Evolutionary conservation across 2,113 vertebrate species (phyloP).

Genomic region (Crypturellus undulatus): DNA sequence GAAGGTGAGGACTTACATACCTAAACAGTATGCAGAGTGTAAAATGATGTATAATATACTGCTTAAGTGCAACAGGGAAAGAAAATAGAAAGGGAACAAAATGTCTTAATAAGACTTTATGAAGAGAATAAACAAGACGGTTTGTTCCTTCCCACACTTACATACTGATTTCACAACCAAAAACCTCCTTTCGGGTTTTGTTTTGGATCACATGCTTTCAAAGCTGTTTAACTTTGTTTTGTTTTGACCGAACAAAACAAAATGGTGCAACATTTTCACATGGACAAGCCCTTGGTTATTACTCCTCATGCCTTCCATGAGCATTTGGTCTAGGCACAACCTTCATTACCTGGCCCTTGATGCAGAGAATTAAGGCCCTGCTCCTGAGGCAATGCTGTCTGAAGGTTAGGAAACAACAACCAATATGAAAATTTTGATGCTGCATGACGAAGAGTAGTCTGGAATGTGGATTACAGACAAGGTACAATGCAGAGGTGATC

Average conservation of each 20-base stretch:
- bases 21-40: background rate
- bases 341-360: background rate
- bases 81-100: slow-evolving; percentile 4
- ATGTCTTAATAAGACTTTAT: background rate
- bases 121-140: background rate
- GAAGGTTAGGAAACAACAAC: background rate
- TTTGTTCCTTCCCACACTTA: background rate
- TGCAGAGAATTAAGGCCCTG: background rate
- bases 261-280: background rate
- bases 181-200: background rate
- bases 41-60: background rate
- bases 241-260: background rate
- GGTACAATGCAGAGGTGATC: accelerated
- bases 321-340: background rate
- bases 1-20: background rate
- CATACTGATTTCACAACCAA: background rate
- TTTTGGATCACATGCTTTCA: background rate
- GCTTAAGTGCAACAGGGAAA: background rate
- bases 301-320: background rate
- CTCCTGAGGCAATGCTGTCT: background rate
- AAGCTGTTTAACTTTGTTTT: background rate
- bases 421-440: background rate
- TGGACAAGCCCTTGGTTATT: background rate
- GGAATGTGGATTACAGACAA: background rate
- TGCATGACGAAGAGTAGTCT: accelerated